These are phyloP conservation scores for Callaeas wilsoni DNA, from an alignment of 2,113 vertebrate genomes.

Conservation along the genomic window DNA sequence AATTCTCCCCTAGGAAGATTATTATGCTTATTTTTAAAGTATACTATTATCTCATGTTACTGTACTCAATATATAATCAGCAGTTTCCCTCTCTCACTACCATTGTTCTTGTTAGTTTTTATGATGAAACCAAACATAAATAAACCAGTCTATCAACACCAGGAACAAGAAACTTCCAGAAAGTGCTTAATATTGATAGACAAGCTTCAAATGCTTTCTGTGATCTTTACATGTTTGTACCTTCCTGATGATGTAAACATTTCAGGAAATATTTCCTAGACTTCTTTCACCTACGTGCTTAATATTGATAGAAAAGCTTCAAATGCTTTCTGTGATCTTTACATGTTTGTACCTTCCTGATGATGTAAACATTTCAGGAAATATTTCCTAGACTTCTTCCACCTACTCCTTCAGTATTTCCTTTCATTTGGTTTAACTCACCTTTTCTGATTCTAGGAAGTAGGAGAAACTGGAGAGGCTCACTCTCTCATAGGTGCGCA, in stretches of 20 bases:
- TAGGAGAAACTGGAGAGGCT: background rate
- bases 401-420: background rate
- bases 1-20: background rate
- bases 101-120: background rate
- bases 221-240: background rate
- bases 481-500: fast-evolving
- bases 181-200: background rate
- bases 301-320: background rate
- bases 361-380: background rate
- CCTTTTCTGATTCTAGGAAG: background rate
- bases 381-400: background rate
- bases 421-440: background rate
- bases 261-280: background rate
- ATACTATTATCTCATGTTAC: background rate
- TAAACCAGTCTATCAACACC: background rate
- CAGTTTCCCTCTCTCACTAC: background rate
- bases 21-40: background rate
- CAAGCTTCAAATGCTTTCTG: fast-evolving
- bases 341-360: background rate
- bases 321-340: background rate
- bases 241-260: background rate
- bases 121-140: background rate
- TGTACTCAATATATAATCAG: background rate
- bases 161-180: background rate
- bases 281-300: no score